phyloP scores from a whole-genome alignment of 2,113 vertebrate genomes.

The Crypturellus undulatus region DNA sequence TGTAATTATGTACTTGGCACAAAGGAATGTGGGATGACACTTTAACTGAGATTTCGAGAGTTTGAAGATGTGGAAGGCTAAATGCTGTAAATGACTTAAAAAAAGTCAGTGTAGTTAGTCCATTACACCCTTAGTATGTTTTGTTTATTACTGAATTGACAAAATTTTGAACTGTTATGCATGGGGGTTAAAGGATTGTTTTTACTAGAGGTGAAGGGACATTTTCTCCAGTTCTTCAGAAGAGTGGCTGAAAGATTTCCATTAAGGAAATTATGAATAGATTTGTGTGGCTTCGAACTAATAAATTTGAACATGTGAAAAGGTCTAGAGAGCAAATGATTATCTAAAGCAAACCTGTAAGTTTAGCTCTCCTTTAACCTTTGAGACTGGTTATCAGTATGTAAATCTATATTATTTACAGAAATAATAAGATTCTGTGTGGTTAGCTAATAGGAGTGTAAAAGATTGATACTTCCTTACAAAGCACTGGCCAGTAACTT shows the following conservation, averaged over 20 bases:
- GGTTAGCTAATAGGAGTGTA: conserved; percentile 9
- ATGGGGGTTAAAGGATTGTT: neutral
- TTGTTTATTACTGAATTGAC: neutral
- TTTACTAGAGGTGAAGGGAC: neutral
- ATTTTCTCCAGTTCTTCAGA: neutral
- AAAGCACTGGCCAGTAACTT: conserved; percentile 41
- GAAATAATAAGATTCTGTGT: conserved; percentile 22
- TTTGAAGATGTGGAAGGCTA: neutral
- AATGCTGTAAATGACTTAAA: neutral
- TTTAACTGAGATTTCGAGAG: neutral
- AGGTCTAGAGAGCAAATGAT: neutral
- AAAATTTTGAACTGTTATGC: neutral
- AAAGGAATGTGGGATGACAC: neutral
- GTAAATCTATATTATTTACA: conserved; percentile 27
- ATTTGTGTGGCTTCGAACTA: conserved; percentile 47
- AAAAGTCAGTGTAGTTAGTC: neutral
- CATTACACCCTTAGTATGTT: neutral
- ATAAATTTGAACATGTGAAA: conserved; percentile 9
- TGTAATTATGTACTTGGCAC: neutral
- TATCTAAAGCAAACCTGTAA: conserved; percentile 46
- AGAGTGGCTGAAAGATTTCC: conserved; percentile 3
- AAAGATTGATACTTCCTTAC: conserved; percentile 14
- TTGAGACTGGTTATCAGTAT: neutral
- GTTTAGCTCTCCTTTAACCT: neutral
- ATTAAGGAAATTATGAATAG: neutral